A percentile compares a stretch with the other conserved stretches of the same genome.
Conservation (phyloP, 2,888 invertebrate species). For the Lobophora halterata region DNA sequence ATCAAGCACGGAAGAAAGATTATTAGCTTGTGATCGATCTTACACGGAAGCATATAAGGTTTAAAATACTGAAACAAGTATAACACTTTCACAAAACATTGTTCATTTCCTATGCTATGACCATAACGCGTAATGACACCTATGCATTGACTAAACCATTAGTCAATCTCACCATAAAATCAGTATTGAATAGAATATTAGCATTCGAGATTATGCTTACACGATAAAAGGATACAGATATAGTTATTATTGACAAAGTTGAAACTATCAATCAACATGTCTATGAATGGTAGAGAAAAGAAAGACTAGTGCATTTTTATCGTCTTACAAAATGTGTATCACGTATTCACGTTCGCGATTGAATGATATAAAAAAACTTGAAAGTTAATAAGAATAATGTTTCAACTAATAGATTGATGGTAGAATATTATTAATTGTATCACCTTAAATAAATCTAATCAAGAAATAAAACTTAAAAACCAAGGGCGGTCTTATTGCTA, state of each 20-base stretch:
- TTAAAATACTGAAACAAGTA: constrained; percentile 19
- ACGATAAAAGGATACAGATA: constrained; percentile 6
- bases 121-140: constrained; percentile 35
- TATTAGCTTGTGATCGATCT: constrained; percentile 9
- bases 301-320: no score
- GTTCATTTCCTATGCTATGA: constrained; percentile 39
- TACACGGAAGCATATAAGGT: constrained; percentile 6
- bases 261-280: constrained; percentile 7
- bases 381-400: no score
- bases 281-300: background rate
- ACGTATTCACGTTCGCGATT: no score
- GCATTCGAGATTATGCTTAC: constrained; percentile 15
- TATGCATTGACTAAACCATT: constrained; percentile 29
- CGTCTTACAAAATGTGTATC: no score
- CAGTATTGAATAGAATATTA: constrained; percentile 25
- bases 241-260: constrained; percentile 4
- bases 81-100: constrained; percentile 45
- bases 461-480: no score
- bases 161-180: constrained; percentile 20
- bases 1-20: constrained; percentile 29
- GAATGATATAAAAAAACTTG: no score
- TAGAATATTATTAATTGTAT: no score
- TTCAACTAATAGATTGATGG: no score
- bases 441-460: no score
- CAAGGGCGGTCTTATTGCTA: no score